Conservation (phyloP, 2,113 vertebrate genomes). For the Aphyosemion australe region DNA sequence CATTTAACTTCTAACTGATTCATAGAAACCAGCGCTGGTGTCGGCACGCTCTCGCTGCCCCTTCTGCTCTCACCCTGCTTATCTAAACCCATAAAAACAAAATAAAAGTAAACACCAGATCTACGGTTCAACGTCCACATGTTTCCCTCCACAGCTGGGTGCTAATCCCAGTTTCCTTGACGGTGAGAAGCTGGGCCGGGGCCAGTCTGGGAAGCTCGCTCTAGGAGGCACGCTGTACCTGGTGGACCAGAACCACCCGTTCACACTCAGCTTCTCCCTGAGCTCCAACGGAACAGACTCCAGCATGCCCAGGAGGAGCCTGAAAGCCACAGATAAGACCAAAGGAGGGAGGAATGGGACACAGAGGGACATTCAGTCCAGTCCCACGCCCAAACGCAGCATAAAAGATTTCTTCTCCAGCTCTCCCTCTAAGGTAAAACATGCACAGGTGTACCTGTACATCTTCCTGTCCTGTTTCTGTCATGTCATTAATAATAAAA, state of each 20-base stretch:
- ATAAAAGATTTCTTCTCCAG: slow-evolving; percentile 77
- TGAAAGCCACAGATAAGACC: slow-evolving; percentile 49
- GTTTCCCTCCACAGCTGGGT: slow-evolving; percentile 78
- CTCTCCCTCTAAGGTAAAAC: slow-evolving; percentile 75
- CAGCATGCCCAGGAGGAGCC: slow-evolving; percentile 12
- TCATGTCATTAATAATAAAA: no score
- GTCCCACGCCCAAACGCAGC: slow-evolving; percentile 60
- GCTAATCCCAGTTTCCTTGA: slow-evolving; percentile 85
- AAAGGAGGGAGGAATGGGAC: slow-evolving; percentile 17
- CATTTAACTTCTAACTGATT: background rate
- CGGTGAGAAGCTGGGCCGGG: slow-evolving; percentile 69
- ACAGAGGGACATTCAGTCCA: slow-evolving; percentile 26
- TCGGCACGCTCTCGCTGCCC: background rate
- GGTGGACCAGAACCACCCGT: slow-evolving; percentile 84
- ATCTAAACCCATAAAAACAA: background rate
- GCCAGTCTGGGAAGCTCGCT: slow-evolving; percentile 74
- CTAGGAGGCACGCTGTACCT: slow-evolving; percentile 80
- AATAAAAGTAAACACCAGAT: background rate
- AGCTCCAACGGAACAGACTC: slow-evolving; percentile 36
- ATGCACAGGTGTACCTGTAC: background rate
- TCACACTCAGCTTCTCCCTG: slow-evolving; percentile 74
- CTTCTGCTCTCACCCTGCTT: background rate
- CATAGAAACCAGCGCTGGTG: background rate
- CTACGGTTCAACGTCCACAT: slow-evolving; percentile 8
- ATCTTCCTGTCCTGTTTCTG: no score